phyloP scores from a whole-genome alignment of 2,888 invertebrate species.

The Rhorus exstirpatorius region DNA sequence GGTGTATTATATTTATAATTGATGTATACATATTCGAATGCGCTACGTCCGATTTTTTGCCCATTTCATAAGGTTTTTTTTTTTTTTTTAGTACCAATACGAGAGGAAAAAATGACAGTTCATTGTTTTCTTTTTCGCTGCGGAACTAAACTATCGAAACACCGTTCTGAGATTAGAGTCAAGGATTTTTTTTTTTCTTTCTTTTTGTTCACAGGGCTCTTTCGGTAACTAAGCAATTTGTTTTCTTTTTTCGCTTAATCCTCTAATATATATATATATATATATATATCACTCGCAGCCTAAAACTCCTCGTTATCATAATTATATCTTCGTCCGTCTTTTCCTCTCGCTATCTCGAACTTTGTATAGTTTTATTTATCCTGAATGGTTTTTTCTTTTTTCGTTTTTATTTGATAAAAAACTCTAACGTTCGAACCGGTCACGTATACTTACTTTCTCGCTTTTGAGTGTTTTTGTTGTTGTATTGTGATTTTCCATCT shows the following conservation, averaged over 20 bases:
- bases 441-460: conserved; percentile 61
- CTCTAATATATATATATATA: too few relatives aligned
- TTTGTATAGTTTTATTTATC: conserved; percentile 25
- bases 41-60: conserved; percentile 74
- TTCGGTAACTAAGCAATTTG: conserved; percentile 49
- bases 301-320: conserved; percentile 22
- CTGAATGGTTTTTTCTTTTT: conserved; percentile 19
- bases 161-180: conserved; percentile 62
- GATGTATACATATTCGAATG: conserved; percentile 73
- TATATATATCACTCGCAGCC: conserved; percentile 43
- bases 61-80: conserved; percentile 67
- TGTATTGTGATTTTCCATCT: neutral
- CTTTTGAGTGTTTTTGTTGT: conserved; percentile 40
- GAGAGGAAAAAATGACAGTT: conserved; percentile 77
- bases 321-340: conserved; percentile 9
- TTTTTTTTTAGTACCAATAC: conserved; percentile 75
- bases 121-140: conserved; percentile 55
- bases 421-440: conserved; percentile 64
- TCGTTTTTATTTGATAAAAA: conserved; percentile 68
- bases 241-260: conserved; percentile 18
- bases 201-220: conserved; percentile 9
- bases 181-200: conserved; percentile 21
- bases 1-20: conserved; percentile 68
- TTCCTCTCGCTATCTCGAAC: conserved; percentile 33
- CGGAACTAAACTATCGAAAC: conserved; percentile 69